These are phyloP conservation scores for Melanerpes aurifrons DNA, from an alignment of 2,113 vertebrate genomes.

Conservation along the genomic window DNA sequence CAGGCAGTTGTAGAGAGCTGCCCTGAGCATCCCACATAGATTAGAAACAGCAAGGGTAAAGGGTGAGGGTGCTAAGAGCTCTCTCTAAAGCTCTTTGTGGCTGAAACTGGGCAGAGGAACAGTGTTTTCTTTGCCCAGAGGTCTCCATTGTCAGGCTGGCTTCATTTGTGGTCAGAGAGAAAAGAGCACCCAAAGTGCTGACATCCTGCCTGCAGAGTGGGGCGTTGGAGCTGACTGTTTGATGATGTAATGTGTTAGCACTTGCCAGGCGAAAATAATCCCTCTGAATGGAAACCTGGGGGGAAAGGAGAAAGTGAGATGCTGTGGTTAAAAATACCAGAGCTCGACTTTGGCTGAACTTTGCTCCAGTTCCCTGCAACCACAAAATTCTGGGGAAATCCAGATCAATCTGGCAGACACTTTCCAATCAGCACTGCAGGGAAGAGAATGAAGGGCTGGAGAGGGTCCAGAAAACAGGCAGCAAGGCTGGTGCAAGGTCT, in stretches of 20 bases:
- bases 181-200: background rate
- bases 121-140: background rate
- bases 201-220: background rate
- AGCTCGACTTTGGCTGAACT: background rate
- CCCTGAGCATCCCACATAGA: background rate
- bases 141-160: background rate
- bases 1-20: no score
- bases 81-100: background rate
- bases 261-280: slow-evolving; percentile 58
- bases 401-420: background rate
- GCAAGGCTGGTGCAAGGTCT: no score
- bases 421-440: background rate
- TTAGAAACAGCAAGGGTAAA: fast-evolving
- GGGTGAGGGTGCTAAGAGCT: background rate
- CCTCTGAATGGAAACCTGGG: background rate
- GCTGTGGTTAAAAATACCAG: slow-evolving; percentile 25
- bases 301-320: background rate
- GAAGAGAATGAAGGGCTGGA: no score
- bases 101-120: background rate
- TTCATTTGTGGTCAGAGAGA: background rate
- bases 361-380: background rate
- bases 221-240: background rate
- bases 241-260: background rate
- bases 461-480: no score
- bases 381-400: background rate